Percentiles rank a stretch among this genome's conserved stretches.
phyloP scores from a whole-genome alignment of 2,113 vertebrate species.

The Corynorhinus townsendii region DNA sequence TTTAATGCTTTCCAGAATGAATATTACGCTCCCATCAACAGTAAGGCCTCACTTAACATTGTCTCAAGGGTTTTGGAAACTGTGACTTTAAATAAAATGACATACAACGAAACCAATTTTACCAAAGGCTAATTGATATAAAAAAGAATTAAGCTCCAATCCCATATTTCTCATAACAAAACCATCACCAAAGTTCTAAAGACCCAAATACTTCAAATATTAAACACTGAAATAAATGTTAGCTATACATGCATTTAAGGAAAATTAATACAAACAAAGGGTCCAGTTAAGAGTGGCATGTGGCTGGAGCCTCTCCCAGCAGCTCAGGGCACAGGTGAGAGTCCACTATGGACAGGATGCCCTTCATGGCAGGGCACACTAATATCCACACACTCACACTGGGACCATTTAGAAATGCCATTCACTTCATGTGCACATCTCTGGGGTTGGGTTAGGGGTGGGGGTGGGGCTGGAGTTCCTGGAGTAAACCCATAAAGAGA shows the following conservation, averaged over 20 bases:
- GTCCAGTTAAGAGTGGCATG: background rate
- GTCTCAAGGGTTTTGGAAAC: background rate
- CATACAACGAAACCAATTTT: background rate
- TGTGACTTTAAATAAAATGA: background rate
- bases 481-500: background rate
- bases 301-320: background rate
- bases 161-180: background rate
- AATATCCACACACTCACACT: too few relatives aligned
- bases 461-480: background rate
- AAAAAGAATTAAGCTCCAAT: background rate
- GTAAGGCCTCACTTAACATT: background rate
- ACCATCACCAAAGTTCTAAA: background rate
- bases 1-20: background rate
- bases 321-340: background rate
- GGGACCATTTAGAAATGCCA: background rate
- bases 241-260: background rate
- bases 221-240: background rate
- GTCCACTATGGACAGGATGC: background rate
- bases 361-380: background rate
- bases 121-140: background rate
- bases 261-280: background rate
- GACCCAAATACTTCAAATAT: background rate
- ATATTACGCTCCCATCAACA: background rate
- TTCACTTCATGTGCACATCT: background rate
- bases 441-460: background rate